Evolutionary conservation across 1,140 invertebrate genomes (phyloP).

Genomic region (Oncopeltus fasciatus): DNA sequence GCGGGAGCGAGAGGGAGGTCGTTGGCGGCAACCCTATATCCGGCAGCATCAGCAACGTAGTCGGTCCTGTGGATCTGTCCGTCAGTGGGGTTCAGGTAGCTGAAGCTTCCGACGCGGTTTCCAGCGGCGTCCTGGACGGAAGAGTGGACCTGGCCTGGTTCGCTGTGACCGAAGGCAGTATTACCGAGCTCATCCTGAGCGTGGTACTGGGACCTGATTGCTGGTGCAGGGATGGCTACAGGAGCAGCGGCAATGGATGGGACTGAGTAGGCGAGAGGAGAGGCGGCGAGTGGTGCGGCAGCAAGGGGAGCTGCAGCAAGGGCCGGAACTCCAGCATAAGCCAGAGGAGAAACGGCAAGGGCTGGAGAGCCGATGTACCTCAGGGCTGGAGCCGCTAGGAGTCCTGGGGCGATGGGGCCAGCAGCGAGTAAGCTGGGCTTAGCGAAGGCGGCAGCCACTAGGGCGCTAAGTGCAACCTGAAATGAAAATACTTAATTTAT

Average conservation of each 20-base stretch:
- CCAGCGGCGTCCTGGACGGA: slow-evolving; percentile 31
- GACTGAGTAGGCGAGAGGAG: slow-evolving; percentile 15
- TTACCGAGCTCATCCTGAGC: slow-evolving; percentile 40
- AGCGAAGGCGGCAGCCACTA: slow-evolving; percentile 24
- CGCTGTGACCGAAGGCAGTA: slow-evolving; percentile 38
- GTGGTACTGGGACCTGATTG: slow-evolving; percentile 35
- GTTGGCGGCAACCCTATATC: slow-evolving; percentile 38
- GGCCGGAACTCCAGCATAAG: slow-evolving; percentile 8
- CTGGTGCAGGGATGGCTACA: slow-evolving; percentile 25
- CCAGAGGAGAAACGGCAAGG: slow-evolving; percentile 20
- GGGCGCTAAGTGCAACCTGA: slow-evolving; percentile 28
- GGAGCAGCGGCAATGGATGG: slow-evolving; percentile 15
- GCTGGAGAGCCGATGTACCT: slow-evolving; percentile 22
- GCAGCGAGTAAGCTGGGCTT: slow-evolving; percentile 12
- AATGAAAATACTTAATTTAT: slow-evolving; percentile 2
- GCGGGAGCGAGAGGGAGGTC: slow-evolving; percentile 29
- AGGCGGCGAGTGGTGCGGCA: slow-evolving; percentile 14
- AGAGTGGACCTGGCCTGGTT: slow-evolving; percentile 38
- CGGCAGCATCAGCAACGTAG: slow-evolving; percentile 34
- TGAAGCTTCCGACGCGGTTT: slow-evolving; percentile 38
- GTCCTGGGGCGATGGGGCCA: slow-evolving; percentile 11
- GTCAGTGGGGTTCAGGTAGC: slow-evolving; percentile 37
- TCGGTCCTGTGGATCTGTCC: slow-evolving; percentile 37
- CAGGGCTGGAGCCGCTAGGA: slow-evolving; percentile 18
- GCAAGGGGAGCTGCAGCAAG: slow-evolving; percentile 9